These are phyloP conservation scores for Propithecus coquereli DNA, from an alignment of 2,113 vertebrate species.

Conservation along the genomic window DNA sequence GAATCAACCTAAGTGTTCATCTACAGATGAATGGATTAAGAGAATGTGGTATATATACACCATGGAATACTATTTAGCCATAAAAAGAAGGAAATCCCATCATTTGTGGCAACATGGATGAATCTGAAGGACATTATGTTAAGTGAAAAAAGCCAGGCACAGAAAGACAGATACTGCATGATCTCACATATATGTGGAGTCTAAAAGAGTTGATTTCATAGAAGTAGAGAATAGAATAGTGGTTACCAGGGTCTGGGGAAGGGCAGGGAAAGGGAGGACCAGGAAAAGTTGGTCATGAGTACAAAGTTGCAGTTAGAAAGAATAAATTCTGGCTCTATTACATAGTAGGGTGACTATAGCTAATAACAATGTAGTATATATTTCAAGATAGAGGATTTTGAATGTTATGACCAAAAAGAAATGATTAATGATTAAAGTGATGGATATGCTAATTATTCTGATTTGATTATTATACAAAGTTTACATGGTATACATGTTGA, in stretches of 20 bases:
- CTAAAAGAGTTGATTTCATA: neutral
- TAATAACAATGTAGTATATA: neutral
- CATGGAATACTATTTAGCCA: neutral
- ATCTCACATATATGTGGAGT: neutral
- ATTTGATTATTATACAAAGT: neutral
- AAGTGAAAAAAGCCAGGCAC: neutral
- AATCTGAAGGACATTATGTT: neutral
- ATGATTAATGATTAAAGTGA: neutral
- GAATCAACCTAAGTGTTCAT: neutral
- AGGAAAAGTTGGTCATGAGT: neutral
- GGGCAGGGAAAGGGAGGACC: neutral
- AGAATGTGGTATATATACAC: neutral
- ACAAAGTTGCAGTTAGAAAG: neutral
- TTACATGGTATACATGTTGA: neutral
- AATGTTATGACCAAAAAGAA: neutral
- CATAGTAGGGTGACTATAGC: neutral
- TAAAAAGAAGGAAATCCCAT: neutral
- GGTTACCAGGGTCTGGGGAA: neutral
- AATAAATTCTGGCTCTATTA: neutral
- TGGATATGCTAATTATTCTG: neutral
- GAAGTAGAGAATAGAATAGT: neutral
- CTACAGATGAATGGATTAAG: neutral
- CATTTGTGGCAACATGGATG: neutral
- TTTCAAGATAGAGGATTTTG: neutral
- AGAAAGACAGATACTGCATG: neutral